Evolutionary conservation across 2,888 invertebrate species (phyloP), one percentile per base, ranked within the genome.

Genomic region (Malacosoma neustria): DNA sequence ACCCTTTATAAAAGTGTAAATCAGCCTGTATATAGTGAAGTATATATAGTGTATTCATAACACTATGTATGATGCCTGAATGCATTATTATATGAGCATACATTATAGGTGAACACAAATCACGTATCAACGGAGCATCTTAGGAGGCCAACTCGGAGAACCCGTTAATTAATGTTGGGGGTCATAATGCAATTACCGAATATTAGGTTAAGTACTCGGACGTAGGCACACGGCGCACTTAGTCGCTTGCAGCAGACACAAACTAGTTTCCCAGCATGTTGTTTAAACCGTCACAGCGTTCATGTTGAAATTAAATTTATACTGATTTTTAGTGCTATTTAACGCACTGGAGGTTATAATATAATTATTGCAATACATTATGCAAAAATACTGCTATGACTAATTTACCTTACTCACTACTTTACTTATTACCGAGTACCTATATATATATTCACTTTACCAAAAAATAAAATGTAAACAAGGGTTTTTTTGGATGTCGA

Each of bases 201-300:
- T 80, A 84, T 82, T 82, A 79, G 79, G 80, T 84, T 84, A 82
- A 74, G 73, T 79, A 76, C 74, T 76, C 61, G 57, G 65, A 51
- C 65, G 66, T 62, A 44, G 50, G 51, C 51, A 54, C 63, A 50
- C 60, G 61, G 61, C 66, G 75, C 81, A 81, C 84, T 80, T 72
- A 81, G 72, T 58, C 50, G 48, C 54, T 50, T 55, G 56, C 42
- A 46, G 59, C 49, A 61, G 61, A 70, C 70, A 74, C 80, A 82
- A 81, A 80, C 80, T 79, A 72, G 76, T 74, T 76, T 73, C 54
- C 39, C 22, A 22, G 9, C 22, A 22, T 22, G 7, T 22, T 9
- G 22, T 3, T 22, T 22, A 9, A 22, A 22, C 5, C 22, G 9
- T 22, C 9, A 22, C 22, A 22, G 9, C 0, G 4, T 3, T 7